phyloP scores from a whole-genome alignment of 2,888 invertebrate species.

The Candidula unifasciata region DNA sequence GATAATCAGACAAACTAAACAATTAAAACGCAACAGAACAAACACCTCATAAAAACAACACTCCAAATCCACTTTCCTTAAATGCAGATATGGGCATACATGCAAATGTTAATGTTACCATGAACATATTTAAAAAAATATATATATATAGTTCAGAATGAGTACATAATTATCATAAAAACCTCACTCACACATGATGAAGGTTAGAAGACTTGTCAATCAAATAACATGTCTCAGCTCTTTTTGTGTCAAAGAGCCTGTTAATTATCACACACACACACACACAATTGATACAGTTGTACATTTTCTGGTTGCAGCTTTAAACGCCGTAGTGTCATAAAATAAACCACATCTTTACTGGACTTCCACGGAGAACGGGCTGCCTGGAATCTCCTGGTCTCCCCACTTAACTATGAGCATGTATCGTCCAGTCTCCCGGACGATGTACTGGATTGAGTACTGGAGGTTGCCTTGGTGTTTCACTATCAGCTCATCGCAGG shows the following conservation, averaged over 20 bases:
- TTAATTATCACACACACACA: no score
- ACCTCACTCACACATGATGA: neutral
- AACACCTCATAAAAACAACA: neutral
- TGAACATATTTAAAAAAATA: neutral
- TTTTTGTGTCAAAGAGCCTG: no score
- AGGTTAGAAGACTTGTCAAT: no score
- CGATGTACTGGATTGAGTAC: slow-evolving; percentile 94
- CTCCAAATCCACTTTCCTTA: neutral
- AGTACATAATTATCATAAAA: neutral
- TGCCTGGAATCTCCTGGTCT: slow-evolving; percentile 97
- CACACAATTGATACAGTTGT: neutral
- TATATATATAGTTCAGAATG: neutral
- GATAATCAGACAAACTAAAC: neutral
- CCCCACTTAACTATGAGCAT: slow-evolving; percentile 98
- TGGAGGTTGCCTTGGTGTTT: slow-evolving; percentile 94
- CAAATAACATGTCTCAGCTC: no score
- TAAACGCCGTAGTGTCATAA: neutral
- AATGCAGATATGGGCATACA: slow-evolving; percentile 4
- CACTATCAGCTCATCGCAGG: slow-evolving; percentile 94
- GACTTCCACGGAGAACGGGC: slow-evolving; percentile 84
- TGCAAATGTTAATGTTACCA: neutral
- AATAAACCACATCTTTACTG: slow-evolving; percentile 28
- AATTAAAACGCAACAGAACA: neutral
- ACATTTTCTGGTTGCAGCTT: neutral
- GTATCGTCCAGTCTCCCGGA: slow-evolving; percentile 95